Percentiles rank a stretch among this genome's conserved stretches.
Conservation (phyloP, 1,140 invertebrate species). For the Cephus cinctus region DNA sequence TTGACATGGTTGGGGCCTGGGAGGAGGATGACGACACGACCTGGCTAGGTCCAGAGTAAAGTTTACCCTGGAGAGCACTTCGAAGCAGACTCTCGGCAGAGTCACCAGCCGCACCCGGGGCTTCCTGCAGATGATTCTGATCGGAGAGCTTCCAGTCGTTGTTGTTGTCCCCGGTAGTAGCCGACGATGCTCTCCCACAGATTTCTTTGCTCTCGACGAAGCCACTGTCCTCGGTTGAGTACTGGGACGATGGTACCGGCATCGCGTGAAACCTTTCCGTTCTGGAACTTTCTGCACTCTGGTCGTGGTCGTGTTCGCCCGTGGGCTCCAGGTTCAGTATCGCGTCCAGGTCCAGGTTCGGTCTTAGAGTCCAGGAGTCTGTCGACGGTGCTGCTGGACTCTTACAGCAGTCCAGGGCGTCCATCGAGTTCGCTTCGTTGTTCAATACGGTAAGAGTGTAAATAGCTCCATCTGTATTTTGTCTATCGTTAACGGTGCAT, state of each 20-base stretch:
- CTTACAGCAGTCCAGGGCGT: slow-evolving; percentile 51
- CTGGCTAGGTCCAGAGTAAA: slow-evolving; percentile 41
- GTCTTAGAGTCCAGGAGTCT: slow-evolving; percentile 46
- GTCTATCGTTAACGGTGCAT: slow-evolving; percentile 37
- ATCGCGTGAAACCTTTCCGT: slow-evolving; percentile 43
- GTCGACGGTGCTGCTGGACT: slow-evolving; percentile 40
- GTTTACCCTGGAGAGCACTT: slow-evolving; percentile 75
- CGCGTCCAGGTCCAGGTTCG: slow-evolving; percentile 52
- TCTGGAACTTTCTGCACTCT: slow-evolving; percentile 5
- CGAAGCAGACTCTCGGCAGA: slow-evolving; percentile 72
- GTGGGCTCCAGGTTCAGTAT: slow-evolving; percentile 52
- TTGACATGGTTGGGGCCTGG: slow-evolving; percentile 26
- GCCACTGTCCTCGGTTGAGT: slow-evolving; percentile 68
- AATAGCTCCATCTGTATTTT: slow-evolving; percentile 60
- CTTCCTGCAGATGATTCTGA: slow-evolving; percentile 64
- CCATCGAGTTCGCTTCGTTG: slow-evolving; percentile 59
- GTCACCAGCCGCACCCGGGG: slow-evolving; percentile 35
- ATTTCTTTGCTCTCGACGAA: slow-evolving; percentile 69
- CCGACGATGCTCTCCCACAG: slow-evolving; percentile 29
- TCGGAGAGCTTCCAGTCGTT: slow-evolving; percentile 78
- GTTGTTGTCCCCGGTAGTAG: slow-evolving; percentile 70
- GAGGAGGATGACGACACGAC: slow-evolving; percentile 42
- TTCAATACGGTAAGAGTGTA: slow-evolving; percentile 60
- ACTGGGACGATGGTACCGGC: slow-evolving; percentile 45
- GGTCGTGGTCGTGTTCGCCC: slow-evolving; percentile 18